Conservation (phyloP, 1,140 invertebrate genomes). For the fruit fly (Drosophila melanogaster) region DNA sequence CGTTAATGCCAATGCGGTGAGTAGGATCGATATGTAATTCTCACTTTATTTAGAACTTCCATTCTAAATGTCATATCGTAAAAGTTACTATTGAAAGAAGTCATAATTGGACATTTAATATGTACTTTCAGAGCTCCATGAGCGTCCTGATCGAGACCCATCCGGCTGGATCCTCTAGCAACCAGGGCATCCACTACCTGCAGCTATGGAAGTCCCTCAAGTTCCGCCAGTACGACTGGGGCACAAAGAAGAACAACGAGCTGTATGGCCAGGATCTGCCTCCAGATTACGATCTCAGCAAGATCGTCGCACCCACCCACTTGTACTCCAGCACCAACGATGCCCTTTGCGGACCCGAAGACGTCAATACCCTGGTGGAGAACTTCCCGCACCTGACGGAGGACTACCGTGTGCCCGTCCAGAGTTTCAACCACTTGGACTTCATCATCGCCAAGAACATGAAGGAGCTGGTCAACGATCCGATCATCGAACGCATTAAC, state of each 20-base stretch:
- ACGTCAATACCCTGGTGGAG: conserved; percentile 85
- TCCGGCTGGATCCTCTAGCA: conserved; percentile 85
- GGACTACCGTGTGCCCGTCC: conserved; percentile 85
- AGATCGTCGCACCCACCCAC: conserved; percentile 87
- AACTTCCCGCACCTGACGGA: conserved; percentile 45
- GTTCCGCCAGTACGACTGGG: conserved; percentile 85
- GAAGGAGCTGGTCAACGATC: conserved; percentile 87
- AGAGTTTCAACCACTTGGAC: conserved; percentile 89
- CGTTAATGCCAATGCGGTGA: conserved; percentile 60
- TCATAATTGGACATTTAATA: neutral
- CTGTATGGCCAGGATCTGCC: conserved; percentile 85
- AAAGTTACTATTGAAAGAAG: too few species aligned
- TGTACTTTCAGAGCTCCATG: conserved; percentile 76
- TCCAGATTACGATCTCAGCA: conserved; percentile 86
- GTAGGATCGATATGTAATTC: neutral
- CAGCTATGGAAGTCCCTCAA: conserved; percentile 77
- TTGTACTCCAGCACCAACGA: conserved; percentile 87
- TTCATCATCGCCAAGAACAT: conserved; percentile 88
- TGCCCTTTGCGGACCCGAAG: conserved; percentile 86
- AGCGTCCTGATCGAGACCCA: conserved; percentile 83
- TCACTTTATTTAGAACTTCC: neutral
- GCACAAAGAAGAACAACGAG: conserved; percentile 83
- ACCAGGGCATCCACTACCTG: conserved; percentile 85
- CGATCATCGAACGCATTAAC: conserved; percentile 56
- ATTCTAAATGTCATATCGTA: neutral